Base-by-base conservation (phyloP, 2,888 invertebrate species). In the Tiliacea citrago region DNA sequence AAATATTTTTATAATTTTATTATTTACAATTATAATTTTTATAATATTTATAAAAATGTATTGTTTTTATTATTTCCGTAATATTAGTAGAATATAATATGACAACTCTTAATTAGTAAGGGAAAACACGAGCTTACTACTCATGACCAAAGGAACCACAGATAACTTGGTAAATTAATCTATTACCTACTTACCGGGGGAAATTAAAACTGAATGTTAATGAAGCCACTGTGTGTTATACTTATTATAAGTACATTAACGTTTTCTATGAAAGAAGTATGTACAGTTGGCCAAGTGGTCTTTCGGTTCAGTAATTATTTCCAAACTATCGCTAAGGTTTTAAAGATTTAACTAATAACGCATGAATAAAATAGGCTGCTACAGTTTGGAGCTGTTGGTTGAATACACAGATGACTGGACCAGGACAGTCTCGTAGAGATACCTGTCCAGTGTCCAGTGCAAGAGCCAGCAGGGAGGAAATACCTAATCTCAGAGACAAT, bases 11-110 rank as follows among this genome's bases (percentile, higher is more conserved):
- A 63, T 62, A 35, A 39, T 51, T 49, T 73, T 18, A 66, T 29
- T 73, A 35, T 57, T 55, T 69, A 39, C 47, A 75, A 79, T 62
- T 76, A 76, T 49, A 81, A 4, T n/a, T 69, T 75, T 79, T 67
- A 13, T 73, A 62, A 58, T 53, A 57, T 79, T 79, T 66, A 51
- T 55, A 57, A 18, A 49, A 73, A 42, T 24, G 0, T 8, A 12
- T 62, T 47, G 53, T 77, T 79, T 55, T 55, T 24, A 65, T 77
- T 35, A 57, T 57, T 55, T 12, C 3, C 51, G 3, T 58, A 29
- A 39, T 68, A 51, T 68, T 39, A 18, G 6, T 3, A 39, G 0
- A 4, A 39, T 39, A 75, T 29, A 53, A 16, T n/a, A 6, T 24
- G 2, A 7, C 9, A 53, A 12, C 21, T 18, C 29, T n/a, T 45